Conservation (phyloP, 2,113 vertebrate species). For the Columbina picui region DNA sequence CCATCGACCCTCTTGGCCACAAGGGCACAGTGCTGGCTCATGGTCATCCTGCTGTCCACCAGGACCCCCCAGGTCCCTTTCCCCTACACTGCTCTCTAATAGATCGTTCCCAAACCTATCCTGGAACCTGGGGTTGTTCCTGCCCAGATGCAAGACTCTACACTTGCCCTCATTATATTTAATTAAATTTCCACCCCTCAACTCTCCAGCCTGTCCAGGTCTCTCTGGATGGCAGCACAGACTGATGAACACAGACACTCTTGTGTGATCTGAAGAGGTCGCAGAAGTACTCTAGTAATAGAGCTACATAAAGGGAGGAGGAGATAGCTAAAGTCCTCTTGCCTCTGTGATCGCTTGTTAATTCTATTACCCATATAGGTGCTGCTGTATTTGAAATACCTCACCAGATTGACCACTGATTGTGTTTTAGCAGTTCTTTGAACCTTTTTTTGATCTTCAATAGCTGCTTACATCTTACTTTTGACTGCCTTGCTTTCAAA, state of each 20-base stretch:
- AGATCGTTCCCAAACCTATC: too few relatives aligned
- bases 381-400: conserved; percentile 23
- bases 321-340: neutral
- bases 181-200: too few relatives aligned
- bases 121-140: too few relatives aligned
- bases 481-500: conserved; percentile 37
- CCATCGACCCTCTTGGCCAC: too few relatives aligned
- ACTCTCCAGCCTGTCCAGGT: too few relatives aligned
- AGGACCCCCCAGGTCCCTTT: too few relatives aligned
- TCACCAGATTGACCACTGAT: conserved; percentile 31
- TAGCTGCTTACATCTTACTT: conserved; percentile 52
- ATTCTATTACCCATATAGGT: conserved; percentile 17
- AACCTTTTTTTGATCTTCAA: conserved; percentile 43
- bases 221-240: too few relatives aligned
- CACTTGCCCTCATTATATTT: too few relatives aligned
- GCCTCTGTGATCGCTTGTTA: conserved; percentile 21
- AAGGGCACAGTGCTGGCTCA: too few relatives aligned
- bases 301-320: neutral
- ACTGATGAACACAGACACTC: neutral
- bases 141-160: too few relatives aligned
- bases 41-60: too few relatives aligned
- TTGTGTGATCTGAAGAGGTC: neutral
- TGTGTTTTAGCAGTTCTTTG: conserved; percentile 41
- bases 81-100: too few relatives aligned
- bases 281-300: neutral